Evolutionary conservation across 1,140 invertebrate genomes (phyloP).

Genomic region (Drosophila orena): DNA sequence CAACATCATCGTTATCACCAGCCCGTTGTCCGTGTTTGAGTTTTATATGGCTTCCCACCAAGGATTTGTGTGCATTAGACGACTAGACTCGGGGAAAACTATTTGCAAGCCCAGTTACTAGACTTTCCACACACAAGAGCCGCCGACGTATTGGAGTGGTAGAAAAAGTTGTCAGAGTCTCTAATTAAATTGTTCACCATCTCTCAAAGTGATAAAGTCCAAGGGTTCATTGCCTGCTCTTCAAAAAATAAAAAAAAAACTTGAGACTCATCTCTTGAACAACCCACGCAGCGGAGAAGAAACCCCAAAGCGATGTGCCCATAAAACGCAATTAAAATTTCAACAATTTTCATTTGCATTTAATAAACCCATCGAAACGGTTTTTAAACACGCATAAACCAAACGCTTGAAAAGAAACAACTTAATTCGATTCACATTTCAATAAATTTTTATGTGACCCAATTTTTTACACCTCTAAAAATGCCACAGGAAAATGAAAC

Average conservation of each 20-base stretch:
- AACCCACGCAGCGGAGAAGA: background rate
- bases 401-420: slow-evolving; percentile 15
- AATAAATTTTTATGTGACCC: slow-evolving; percentile 71
- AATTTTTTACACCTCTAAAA: slow-evolving; percentile 82
- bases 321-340: slow-evolving; percentile 80
- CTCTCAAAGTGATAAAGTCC: slow-evolving; percentile 45
- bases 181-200: slow-evolving; percentile 46
- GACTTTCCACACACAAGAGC: slow-evolving; percentile 5
- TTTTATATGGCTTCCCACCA: slow-evolving; percentile 74
- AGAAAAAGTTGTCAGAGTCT: slow-evolving; percentile 37
- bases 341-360: slow-evolving; percentile 79
- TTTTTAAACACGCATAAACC: slow-evolving; percentile 52
- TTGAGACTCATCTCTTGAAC: slow-evolving; percentile 8
- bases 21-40: slow-evolving; percentile 67
- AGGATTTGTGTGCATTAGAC: slow-evolving; percentile 74
- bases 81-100: slow-evolving; percentile 28
- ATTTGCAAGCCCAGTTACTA: slow-evolving; percentile 25
- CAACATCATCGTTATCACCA: slow-evolving; percentile 78
- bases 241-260: background rate
- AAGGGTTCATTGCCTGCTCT: slow-evolving; percentile 27
- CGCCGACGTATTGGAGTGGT: background rate
- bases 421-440: slow-evolving; percentile 64
- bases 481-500: slow-evolving; percentile 39
- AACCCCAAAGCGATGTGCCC: slow-evolving; percentile 14
- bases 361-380: slow-evolving; percentile 76